Conservation (phyloP, 2,113 vertebrate species). For the Ophiodon elongatus region DNA sequence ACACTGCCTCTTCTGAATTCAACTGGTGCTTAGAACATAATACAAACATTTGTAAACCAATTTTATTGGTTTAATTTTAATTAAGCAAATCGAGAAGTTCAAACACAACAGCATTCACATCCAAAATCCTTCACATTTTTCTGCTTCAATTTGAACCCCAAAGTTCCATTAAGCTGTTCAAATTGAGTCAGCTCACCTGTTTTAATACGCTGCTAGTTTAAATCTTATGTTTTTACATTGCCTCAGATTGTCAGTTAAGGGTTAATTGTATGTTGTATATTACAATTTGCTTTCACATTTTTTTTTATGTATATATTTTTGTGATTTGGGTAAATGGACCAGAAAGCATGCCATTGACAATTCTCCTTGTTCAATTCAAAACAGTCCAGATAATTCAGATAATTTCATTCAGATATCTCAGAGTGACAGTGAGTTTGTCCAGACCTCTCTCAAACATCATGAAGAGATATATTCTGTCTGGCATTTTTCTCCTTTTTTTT, state of each 20-base stretch:
- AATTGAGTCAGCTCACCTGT: slow-evolving; percentile 5
- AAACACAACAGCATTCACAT: slow-evolving; percentile 42
- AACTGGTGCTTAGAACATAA: slow-evolving; percentile 31
- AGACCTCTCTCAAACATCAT: background rate
- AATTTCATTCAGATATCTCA: slow-evolving; percentile 30
- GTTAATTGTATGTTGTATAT: background rate
- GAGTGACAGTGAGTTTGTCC: slow-evolving; percentile 11
- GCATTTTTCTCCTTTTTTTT: background rate
- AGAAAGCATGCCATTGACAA: slow-evolving; percentile 3
- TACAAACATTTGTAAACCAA: slow-evolving; percentile 46
- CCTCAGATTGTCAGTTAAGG: background rate
- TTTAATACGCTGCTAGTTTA: slow-evolving; percentile 25
- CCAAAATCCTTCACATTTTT: slow-evolving; percentile 50
- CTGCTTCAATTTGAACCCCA: slow-evolving; percentile 31
- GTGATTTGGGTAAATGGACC: background rate
- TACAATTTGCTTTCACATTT: background rate
- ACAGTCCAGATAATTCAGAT: background rate
- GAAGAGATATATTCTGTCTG: background rate
- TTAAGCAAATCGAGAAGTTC: slow-evolving; percentile 34
- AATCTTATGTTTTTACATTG: slow-evolving; percentile 1
- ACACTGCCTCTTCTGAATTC: slow-evolving; percentile 24
- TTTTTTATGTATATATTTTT: background rate
- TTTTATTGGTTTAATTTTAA: too few species aligned
- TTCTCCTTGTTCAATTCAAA: slow-evolving; percentile 6
- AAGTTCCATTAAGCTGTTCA: slow-evolving; percentile 38